Evolutionary conservation across 2,888 invertebrate genomes (phyloP).

Genomic region (Drosophila helvetica): DNA sequence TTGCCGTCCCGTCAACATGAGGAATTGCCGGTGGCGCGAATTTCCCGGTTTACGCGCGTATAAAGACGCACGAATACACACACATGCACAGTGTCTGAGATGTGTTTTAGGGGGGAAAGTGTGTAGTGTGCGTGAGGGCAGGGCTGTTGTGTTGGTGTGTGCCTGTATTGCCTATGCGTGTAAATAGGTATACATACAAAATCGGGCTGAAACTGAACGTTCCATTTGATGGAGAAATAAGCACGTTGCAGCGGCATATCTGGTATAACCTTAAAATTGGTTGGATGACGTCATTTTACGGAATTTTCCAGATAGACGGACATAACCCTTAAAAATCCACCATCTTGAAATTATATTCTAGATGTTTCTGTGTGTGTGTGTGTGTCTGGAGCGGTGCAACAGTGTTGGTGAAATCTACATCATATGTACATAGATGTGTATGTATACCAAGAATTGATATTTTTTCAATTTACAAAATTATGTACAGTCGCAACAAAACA

Average conservation of each 20-base stretch:
- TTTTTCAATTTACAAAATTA: not conserved
- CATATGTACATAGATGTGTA: constrained; percentile 16
- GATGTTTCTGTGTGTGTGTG: constrained; percentile 11
- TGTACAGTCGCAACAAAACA: constrained; percentile 24
- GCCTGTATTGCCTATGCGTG: constrained; percentile 22
- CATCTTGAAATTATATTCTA: not conserved
- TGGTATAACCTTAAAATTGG: not conserved
- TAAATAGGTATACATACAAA: constrained; percentile 69
- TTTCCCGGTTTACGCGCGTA: constrained; percentile 62
- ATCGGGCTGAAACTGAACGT: constrained; percentile 20
- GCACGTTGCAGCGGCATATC: constrained; percentile 2
- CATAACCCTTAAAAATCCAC: constrained; percentile 25
- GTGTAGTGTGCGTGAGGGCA: constrained; percentile 27
- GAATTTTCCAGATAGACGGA: constrained; percentile 10
- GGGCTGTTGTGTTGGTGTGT: constrained; percentile 5
- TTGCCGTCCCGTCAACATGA: not conserved
- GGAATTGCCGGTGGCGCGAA: constrained; percentile 51
- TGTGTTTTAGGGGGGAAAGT: constrained; percentile 44
- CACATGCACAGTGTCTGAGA: constrained; percentile 3
- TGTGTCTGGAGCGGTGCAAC: not conserved
- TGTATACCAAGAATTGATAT: constrained; percentile 16
- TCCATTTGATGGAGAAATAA: constrained; percentile 42
- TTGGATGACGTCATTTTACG: constrained; percentile 22
- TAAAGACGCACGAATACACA: constrained; percentile 17
- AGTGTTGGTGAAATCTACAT: not conserved